phyloP scores from a whole-genome alignment of 2,797 vertebrate genomes.

The Hylomyscus alleni region DNA sequence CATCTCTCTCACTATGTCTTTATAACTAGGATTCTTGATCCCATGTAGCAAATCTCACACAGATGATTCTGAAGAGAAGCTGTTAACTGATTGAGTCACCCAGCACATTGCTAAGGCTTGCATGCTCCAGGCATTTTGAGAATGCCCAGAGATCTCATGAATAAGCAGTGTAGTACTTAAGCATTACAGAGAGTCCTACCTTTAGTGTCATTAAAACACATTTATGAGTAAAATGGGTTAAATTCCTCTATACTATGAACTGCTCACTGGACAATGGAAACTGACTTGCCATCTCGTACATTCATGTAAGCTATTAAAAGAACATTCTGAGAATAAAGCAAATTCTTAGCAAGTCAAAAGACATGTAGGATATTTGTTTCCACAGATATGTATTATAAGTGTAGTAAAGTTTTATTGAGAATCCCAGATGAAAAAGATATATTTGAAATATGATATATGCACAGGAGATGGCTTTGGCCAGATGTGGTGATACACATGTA shows the following conservation, averaged over 20 bases:
- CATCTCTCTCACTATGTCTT: neutral
- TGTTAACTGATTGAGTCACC: neutral
- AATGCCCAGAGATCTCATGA: neutral
- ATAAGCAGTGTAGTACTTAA: neutral
- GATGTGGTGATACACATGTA: neutral
- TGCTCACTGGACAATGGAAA: neutral
- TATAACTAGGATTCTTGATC: neutral
- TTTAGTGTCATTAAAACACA: neutral
- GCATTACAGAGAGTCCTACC: neutral
- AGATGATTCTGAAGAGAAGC: neutral
- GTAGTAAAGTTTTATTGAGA: slow-evolving; percentile 32
- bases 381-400: neutral
- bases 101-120: neutral
- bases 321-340: slow-evolving; percentile 31
- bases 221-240: neutral
- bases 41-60: neutral
- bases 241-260: slow-evolving; percentile 8
- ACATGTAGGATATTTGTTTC: slow-evolving; percentile 45
- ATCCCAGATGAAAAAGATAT: too few relatives aligned
- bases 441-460: slow-evolving; percentile 29
- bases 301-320: neutral
- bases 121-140: neutral
- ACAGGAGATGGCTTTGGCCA: neutral
- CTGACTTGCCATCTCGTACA: neutral
- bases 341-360: slow-evolving; percentile 54